These are phyloP conservation scores for Peromyscus nudipes DNA, from an alignment of 2,797 vertebrate genomes.

Conservation along the genomic window DNA sequence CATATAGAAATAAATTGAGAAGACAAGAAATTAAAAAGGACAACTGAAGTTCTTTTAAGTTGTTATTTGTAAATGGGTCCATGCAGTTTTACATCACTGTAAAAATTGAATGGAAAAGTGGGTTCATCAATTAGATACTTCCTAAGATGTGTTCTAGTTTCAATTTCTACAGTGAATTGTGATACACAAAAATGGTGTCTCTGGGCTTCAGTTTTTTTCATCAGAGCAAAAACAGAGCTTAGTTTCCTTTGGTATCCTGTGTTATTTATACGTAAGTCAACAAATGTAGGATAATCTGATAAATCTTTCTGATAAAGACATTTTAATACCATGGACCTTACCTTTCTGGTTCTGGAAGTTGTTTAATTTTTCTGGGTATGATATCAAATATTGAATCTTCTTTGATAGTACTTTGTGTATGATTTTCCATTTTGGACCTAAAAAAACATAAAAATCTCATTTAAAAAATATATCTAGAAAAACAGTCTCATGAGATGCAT, in stretches of 20 bases:
- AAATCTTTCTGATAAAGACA: conserved; percentile 28
- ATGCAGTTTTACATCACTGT: background rate
- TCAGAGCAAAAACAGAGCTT: conserved; percentile 47
- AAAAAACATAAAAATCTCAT: conserved; percentile 36
- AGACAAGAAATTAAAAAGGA: background rate
- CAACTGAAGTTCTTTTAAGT: conserved; percentile 25
- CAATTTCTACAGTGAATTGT: background rate
- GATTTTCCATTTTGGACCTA: conserved; percentile 85
- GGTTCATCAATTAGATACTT: background rate
- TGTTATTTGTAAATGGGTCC: background rate
- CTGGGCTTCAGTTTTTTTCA: background rate
- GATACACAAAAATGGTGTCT: conserved; percentile 12
- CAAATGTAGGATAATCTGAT: conserved; percentile 40
- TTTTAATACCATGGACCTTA: conserved; percentile 81
- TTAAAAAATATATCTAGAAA: conserved; percentile 19
- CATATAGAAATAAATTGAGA: conserved; percentile 8
- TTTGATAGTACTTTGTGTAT: conserved; percentile 58
- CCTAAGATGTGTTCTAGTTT: conserved; percentile 27
- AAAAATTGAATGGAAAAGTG: conserved; percentile 37
- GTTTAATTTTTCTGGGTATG: conserved; percentile 79
- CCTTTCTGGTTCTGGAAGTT: conserved; percentile 88
- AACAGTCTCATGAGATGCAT: background rate
- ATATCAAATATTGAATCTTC: conserved; percentile 62
- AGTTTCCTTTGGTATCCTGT: conserved; percentile 31
- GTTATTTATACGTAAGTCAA: conserved; percentile 29